Evolutionary conservation across 2,113 vertebrate genomes (phyloP).

Genomic region (Syngnathoides biaculeatus): DNA sequence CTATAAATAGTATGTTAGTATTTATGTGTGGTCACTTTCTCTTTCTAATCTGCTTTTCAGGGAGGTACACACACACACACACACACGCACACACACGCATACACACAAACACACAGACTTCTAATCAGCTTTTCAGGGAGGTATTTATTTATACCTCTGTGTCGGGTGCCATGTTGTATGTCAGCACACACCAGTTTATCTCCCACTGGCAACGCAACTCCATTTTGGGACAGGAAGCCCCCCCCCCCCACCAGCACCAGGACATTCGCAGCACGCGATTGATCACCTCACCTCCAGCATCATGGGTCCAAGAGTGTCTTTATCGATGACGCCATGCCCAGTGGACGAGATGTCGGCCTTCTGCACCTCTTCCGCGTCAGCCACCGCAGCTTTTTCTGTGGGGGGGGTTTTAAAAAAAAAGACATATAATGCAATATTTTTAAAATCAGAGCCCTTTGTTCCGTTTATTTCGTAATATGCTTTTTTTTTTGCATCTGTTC

Average conservation of each 20-base stretch:
- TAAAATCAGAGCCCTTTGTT: not conserved
- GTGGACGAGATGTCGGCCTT: constrained; percentile 95
- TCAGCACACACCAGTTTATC: constrained; percentile 41
- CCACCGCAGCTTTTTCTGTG: constrained; percentile 86
- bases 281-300: constrained; percentile 86
- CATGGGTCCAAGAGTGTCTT: constrained; percentile 96
- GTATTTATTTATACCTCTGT: constrained; percentile 58
- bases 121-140: constrained; percentile 54
- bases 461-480: no score
- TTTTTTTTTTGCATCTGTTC: no score
- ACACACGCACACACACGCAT: not conserved
- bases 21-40: constrained; percentile 10
- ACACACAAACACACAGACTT: not conserved
- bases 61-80: not conserved
- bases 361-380: constrained; percentile 92
- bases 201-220: not conserved
- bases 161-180: constrained; percentile 41
- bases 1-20: constrained; percentile 36
- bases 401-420: not conserved
- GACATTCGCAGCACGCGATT: no score
- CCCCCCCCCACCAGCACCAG: not conserved
- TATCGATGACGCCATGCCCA: constrained; percentile 94
- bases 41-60: constrained; percentile 50
- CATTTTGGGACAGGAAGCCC: constrained; percentile 24
- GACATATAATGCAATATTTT: no score